These are phyloP conservation scores for Diabrotica virgifera DNA, from an alignment of 1,140 invertebrate genomes.

Conservation along the genomic window DNA sequence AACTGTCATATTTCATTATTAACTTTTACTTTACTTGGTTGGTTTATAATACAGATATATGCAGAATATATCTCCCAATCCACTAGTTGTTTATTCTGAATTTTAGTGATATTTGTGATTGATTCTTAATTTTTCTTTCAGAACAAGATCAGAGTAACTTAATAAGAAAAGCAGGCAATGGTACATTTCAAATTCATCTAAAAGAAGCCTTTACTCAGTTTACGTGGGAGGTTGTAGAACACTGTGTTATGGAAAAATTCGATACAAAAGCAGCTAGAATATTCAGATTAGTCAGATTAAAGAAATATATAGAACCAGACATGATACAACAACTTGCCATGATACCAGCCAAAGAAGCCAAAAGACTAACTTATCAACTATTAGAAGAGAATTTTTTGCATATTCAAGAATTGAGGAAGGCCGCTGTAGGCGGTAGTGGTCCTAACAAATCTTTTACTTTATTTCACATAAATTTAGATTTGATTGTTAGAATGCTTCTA, in stretches of 20 bases:
- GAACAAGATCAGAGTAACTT: constrained; percentile 73
- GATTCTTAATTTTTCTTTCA: constrained; percentile 41
- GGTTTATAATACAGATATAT: too few species aligned
- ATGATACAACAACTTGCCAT: constrained; percentile 84
- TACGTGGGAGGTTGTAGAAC: constrained; percentile 67
- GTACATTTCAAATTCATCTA: constrained; percentile 70
- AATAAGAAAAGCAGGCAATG: constrained; percentile 70
- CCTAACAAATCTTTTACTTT: constrained; percentile 69
- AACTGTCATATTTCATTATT: too few species aligned
- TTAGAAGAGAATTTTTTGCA: constrained; percentile 81
- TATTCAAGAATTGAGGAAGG: constrained; percentile 64
- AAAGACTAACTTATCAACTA: constrained; percentile 76
- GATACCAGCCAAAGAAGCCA: constrained; percentile 86
- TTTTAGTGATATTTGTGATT: constrained; percentile 14
- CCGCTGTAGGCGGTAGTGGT: constrained; percentile 52
- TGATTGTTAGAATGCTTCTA: constrained; percentile 69
- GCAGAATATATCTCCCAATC: not conserved
- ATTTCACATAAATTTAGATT: constrained; percentile 68
- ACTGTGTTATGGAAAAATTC: constrained; percentile 76
- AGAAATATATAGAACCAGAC: constrained; percentile 82
- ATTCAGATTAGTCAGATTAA: constrained; percentile 75
- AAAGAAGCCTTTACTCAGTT: constrained; percentile 62
- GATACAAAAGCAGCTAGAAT: constrained; percentile 83
- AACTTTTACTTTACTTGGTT: too few species aligned
- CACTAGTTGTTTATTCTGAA: not conserved